Percentiles rank a stretch among this genome's conserved stretches.
These are phyloP conservation scores for Cephalotes varians DNA, from an alignment of 2,888 invertebrate genomes.

Conservation along the genomic window DNA sequence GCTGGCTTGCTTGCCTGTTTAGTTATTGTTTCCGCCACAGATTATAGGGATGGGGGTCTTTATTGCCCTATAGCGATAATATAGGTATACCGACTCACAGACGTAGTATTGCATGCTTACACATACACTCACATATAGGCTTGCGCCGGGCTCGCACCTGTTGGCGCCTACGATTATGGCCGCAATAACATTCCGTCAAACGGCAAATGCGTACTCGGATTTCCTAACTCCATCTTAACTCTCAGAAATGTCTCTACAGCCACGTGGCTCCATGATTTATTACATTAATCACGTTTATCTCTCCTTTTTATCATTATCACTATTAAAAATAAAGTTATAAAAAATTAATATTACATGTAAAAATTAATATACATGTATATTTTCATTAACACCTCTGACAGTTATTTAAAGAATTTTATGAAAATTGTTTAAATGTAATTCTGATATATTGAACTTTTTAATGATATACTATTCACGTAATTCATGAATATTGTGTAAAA, in stretches of 20 bases:
- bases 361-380: too few relatives aligned
- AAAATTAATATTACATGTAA: background rate
- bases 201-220: conserved; percentile 72
- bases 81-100: conserved; percentile 72
- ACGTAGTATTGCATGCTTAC: conserved; percentile 62
- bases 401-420: background rate
- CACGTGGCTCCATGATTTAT: conserved; percentile 53
- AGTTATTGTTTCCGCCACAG: conserved; percentile 82
- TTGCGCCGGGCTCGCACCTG: conserved; percentile 84
- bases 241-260: conserved; percentile 51
- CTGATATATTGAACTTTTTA: background rate
- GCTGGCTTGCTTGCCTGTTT: conserved; percentile 75
- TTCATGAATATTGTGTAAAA: background rate
- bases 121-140: conserved; percentile 76
- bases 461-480: background rate
- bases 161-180: conserved; percentile 85
- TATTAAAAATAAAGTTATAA: background rate
- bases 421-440: background rate
- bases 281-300: conserved; percentile 11
- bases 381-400: background rate
- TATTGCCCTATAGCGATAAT: conserved; percentile 79
- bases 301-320: background rate
- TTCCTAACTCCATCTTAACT: conserved; percentile 72
- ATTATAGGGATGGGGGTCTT: conserved; percentile 81
- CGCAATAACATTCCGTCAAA: conserved; percentile 86